phyloP scores from a whole-genome alignment of 2,888 invertebrate species.

The Bombylius major region DNA sequence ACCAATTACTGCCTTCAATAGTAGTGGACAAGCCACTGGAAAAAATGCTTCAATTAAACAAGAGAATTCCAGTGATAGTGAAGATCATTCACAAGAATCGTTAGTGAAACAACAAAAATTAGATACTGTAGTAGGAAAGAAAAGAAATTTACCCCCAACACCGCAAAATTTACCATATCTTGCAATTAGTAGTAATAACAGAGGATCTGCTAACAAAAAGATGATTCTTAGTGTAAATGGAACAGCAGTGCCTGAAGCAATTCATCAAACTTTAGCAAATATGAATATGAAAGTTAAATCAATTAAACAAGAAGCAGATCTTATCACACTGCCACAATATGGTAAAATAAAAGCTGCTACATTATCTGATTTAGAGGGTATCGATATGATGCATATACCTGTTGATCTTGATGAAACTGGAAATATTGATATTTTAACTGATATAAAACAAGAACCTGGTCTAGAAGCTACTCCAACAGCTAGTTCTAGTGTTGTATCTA shows the following conservation, averaged over 20 bases:
- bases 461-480: slow-evolving; percentile 12
- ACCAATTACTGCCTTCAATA: not conserved
- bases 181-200: not conserved
- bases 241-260: slow-evolving; percentile 1
- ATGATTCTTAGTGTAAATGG: slow-evolving; percentile 6
- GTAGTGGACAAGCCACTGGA: not conserved
- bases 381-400: slow-evolving; percentile 66
- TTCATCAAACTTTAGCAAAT: not conserved
- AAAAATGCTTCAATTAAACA: not conserved
- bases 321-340: slow-evolving; percentile 4
- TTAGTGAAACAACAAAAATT: not conserved
- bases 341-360: slow-evolving; percentile 30
- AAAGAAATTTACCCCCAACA: not conserved
- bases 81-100: not conserved
- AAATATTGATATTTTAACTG: slow-evolving; percentile 40
- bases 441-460: slow-evolving; percentile 38
- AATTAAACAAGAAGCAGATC: not conserved
- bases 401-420: slow-evolving; percentile 55
- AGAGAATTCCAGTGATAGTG: not conserved
- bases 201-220: slow-evolving; percentile 2
- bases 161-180: not conserved
- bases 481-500: slow-evolving; percentile 16
- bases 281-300: not conserved
- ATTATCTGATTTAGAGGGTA: slow-evolving; percentile 44
- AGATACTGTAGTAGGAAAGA: not conserved